Conservation (phyloP, 2,888 invertebrate species). For the Polia nebulosa region DNA sequence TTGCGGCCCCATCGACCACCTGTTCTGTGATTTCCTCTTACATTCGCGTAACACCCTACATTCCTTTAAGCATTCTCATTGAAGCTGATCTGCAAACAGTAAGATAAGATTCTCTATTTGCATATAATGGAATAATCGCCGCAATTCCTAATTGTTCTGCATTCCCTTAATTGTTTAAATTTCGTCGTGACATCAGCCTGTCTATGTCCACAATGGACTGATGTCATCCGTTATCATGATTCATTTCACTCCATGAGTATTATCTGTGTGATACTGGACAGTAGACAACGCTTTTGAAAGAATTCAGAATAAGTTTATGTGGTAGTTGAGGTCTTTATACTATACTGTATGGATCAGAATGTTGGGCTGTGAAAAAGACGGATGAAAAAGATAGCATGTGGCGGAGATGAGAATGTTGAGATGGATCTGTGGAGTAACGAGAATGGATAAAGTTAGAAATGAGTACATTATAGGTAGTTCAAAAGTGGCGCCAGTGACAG, state of each 20-base stretch:
- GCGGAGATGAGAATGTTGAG: too few species aligned
- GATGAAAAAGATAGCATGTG: too few species aligned
- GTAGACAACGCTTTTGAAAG: not conserved
- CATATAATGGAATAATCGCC: not conserved
- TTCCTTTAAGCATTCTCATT: not conserved
- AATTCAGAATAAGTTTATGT: not conserved
- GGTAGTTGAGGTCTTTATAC: not conserved
- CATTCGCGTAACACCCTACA: too few species aligned
- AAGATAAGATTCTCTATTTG: not conserved
- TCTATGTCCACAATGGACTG: slow-evolving; percentile 23
- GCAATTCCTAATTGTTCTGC: not conserved
- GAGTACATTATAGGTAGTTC: too few species aligned
- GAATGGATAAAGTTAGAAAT: too few species aligned
- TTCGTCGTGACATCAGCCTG: slow-evolving; percentile 47
- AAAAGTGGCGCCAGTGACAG: too few species aligned
- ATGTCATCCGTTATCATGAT: slow-evolving; percentile 46
- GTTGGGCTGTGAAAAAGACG: too few species aligned
- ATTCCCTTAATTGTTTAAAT: slow-evolving; percentile 35
- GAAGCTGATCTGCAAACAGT: not conserved
- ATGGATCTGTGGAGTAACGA: too few species aligned
- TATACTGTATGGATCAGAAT: too few species aligned
- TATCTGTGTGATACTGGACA: not conserved
- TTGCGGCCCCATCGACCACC: too few species aligned
- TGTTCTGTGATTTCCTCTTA: too few species aligned
- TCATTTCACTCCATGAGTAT: slow-evolving; percentile 22